A percentile compares a stretch with the other conserved stretches of the same genome.
Evolutionary conservation across 1,140 invertebrate species (phyloP).

Genomic region (Drosophila ercepeae): DNA sequence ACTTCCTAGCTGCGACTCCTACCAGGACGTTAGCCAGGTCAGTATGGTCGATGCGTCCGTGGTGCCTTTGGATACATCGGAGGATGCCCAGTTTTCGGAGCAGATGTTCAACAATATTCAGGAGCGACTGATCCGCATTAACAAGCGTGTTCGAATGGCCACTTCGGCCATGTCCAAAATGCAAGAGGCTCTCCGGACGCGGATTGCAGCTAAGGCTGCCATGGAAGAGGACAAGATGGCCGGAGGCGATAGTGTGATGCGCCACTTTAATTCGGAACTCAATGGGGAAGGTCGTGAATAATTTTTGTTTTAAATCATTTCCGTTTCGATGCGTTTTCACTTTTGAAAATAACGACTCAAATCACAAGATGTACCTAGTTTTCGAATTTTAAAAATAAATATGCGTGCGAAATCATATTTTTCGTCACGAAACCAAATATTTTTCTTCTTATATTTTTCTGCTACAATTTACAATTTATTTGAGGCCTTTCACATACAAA

Average conservation of each 20-base stretch:
- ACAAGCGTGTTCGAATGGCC: neutral
- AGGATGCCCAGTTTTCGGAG: conserved; percentile 29
- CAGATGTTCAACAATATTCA: conserved; percentile 22
- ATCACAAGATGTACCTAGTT: neutral
- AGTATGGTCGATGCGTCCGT: neutral
- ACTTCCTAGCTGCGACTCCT: neutral
- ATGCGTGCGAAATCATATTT: neutral
- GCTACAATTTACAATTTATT: conserved; percentile 34
- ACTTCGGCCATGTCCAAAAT: neutral
- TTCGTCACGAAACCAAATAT: too few relatives aligned
- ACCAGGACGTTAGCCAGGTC: neutral
- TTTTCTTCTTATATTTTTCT: neutral
- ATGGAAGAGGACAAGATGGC: conserved; percentile 6
- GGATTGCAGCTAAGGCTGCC: too few relatives aligned
- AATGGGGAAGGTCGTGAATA: neutral
- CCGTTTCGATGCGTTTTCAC: neutral
- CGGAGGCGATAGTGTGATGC: conserved; percentile 16
- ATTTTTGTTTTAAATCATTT: neutral
- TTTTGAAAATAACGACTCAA: neutral
- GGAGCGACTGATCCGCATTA: conserved; percentile 16
- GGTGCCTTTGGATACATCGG: conserved; percentile 13
- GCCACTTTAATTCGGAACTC: neutral
- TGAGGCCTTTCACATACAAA: conserved; percentile 20
- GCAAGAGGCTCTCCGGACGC: neutral
- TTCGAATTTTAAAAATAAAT: neutral